Evolutionary conservation across 2,888 invertebrate genomes (phyloP), one percentile per base, ranked within the genome.

Genomic region (Drosophila kambysellisi): DNA sequence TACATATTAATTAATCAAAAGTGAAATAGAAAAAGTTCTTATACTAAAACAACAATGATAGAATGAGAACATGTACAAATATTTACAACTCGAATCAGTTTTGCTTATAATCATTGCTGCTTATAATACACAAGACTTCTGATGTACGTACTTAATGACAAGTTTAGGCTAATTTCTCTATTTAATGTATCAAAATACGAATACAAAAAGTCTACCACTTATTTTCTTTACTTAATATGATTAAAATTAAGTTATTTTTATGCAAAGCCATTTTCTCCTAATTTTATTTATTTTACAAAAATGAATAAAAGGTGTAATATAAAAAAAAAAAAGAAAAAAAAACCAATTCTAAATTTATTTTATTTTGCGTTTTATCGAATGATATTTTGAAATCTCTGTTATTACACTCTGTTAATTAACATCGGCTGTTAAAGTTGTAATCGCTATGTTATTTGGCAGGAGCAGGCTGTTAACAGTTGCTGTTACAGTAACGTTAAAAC

Each of bases 271-370:
- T 51, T 65, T 65, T 75, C 71, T 79, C 52, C 63, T 75, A 51
- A 76, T 85, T 88, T 88, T 88, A 88, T 88, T 88, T 87, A 78
- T 88, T 88, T 88, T 7, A 32, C n/a, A 61, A 87, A 88, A 88
- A 88, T 88, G 81, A 88, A 88, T 89, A 85, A 88, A 88, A 83
- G 76, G 70, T 76, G 76, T 81, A 68, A 65, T 69, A 69, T 65
- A 65, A 46, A 70, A 73, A 70, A 73, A 70, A 71, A 69, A 46
- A 48, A 70, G 20, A 67, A 8, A 67, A 59, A 51, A 17, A 33
- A 71, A 25, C 65, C 76, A 80, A 64, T 79, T 82, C 76, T 57
- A 81, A 79, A 79, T 82, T 82, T 35, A 69, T 83, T 88, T 78
- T 76, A 30, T 61, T 64, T 76, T 74, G 64, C 51, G 65, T 74